Evolutionary conservation across 2,888 invertebrate species (phyloP).

Genomic region (Euclidia mi): DNA sequence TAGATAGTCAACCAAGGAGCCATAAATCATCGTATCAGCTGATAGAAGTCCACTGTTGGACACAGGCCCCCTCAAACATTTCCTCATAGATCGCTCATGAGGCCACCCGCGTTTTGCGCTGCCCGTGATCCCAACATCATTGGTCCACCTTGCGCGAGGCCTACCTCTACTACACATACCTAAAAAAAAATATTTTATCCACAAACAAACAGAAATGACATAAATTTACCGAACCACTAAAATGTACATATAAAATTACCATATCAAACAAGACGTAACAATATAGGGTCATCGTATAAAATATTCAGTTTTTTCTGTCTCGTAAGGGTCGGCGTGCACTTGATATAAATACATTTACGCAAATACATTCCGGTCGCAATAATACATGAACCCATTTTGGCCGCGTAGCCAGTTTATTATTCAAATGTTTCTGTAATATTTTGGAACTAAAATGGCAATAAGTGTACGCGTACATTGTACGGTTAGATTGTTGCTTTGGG

Average conservation of each 20-base stretch:
- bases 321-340: constrained; percentile 31
- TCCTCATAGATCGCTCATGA: too few relatives aligned
- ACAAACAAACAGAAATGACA: constrained; percentile 8
- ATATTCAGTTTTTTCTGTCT: constrained; percentile 17
- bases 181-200: neutral
- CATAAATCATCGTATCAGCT: too few relatives aligned
- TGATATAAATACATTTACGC: constrained; percentile 40
- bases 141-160: too few relatives aligned
- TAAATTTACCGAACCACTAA: constrained; percentile 12
- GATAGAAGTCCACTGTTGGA: too few relatives aligned
- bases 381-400: constrained; percentile 51
- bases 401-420: constrained; percentile 34
- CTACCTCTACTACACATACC: too few relatives aligned
- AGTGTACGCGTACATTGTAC: neutral
- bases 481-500: neutral
- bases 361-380: constrained; percentile 36
- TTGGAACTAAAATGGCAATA: constrained; percentile 22
- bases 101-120: too few relatives aligned
- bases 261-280: constrained; percentile 24
- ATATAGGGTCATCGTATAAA: constrained; percentile 17
- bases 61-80: too few relatives aligned
- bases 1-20: too few relatives aligned
- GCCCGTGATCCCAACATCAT: too few relatives aligned
- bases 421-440: constrained; percentile 42
- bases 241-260: constrained; percentile 10